A percentile compares a stretch with the other conserved stretches of the same genome.
phyloP scores from a whole-genome alignment of 2,797 vertebrate genomes.

The Apodemus agrarius region DNA sequence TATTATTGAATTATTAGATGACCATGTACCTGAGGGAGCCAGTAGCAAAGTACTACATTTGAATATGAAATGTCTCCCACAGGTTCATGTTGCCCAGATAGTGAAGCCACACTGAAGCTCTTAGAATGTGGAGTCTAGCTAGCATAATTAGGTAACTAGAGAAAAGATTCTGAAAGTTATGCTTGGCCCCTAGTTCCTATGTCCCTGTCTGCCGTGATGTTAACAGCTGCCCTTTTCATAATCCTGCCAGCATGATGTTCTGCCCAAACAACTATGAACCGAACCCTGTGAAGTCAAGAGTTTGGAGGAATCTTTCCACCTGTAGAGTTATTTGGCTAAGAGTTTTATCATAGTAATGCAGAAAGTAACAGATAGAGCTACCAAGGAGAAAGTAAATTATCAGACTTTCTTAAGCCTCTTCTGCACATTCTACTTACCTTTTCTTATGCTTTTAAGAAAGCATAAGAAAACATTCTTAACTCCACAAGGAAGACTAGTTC shows the following conservation, averaged over 20 bases:
- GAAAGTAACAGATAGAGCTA: neutral
- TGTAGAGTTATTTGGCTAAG: neutral
- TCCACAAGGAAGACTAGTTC: neutral
- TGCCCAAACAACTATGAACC: neutral
- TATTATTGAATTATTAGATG: neutral
- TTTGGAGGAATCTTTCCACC: neutral
- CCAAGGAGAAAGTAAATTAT: neutral
- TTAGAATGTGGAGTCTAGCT: neutral
- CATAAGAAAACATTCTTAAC: neutral
- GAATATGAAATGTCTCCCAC: neutral
- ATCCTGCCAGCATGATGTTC: neutral
- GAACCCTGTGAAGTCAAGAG: neutral
- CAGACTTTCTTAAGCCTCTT: neutral
- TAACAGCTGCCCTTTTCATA: neutral
- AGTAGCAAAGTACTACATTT: neutral
- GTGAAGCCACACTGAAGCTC: too few relatives aligned
- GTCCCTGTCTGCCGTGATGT: neutral
- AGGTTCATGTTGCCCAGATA: neutral
- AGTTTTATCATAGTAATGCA: neutral
- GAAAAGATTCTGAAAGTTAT: too few relatives aligned
- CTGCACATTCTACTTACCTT: neutral
- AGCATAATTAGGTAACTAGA: neutral
- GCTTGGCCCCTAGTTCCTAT: neutral
- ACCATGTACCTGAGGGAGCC: neutral
- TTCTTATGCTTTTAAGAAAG: neutral